Evolutionary conservation across 1,140 invertebrate species (phyloP), one percentile per base, ranked within the genome.

Genomic region (Macrocentrus cingulum): DNA sequence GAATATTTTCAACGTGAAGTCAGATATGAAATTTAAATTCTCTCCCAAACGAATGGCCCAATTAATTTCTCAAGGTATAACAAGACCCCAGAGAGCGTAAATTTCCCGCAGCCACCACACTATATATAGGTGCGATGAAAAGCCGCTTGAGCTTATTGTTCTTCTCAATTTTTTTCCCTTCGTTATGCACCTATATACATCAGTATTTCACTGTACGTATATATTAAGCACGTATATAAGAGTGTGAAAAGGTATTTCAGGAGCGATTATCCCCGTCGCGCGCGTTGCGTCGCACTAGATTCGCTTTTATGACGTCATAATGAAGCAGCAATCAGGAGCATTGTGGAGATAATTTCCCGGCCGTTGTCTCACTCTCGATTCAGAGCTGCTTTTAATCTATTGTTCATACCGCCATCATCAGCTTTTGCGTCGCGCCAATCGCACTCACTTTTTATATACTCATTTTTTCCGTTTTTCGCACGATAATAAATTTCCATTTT

Each of bases 231-330:
- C n/a, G n/a, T n/a, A n/a, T n/a, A n/a, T n/a, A n/a, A n/a, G n/a
- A n/a, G n/a, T n/a, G n/a, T 9, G 4, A 29, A 29, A 5, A 29
- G 25, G 25, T 41, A 63, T n/a, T n/a, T 64, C 56, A 39, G 58
- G 60, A 60, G 50, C 65, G 68, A 71, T 74, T 72, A 72, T 72
- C 69, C 71, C 68, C 66, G 20, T 20, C 32, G 25, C 22, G 15
- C 16, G 62, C 63, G 65, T 66, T 58, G 60, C 65, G 65, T 66
- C 70, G 65, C 11, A 63, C 70, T 71, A 75, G 68, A 75, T 73
- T 78, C 69, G 66, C 69, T 72, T 75, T 71, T 73, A 68, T 76
- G 75, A 80, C 76, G 74, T 79, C 76, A 80, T 77, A 79, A 79
- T 76, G 71, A 77, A 76, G 66, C 71, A 66, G 59, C 77, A 79